A percentile compares a stretch with the other conserved stretches of the same genome.
Evolutionary conservation across 1,140 invertebrate species (phyloP).

Genomic region (Lasioglossum baleicum): DNA sequence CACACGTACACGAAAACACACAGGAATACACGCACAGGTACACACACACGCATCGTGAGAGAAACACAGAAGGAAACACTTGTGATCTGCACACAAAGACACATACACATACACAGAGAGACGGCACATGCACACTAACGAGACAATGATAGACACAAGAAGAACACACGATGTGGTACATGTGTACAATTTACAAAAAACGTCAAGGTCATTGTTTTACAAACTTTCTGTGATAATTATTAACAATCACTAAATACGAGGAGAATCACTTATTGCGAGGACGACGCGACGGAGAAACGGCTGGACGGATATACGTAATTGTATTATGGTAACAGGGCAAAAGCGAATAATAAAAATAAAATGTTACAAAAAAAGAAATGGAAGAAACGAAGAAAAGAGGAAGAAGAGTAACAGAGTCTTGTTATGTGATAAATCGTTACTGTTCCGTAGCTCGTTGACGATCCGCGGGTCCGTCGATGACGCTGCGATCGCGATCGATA

Average conservation of each 20-base stretch:
- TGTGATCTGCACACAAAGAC: not conserved
- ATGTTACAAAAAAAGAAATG: too few species aligned
- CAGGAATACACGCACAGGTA: not conserved
- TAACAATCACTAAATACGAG: slow-evolving; percentile 78
- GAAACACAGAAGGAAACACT: too few species aligned
- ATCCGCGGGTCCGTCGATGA: slow-evolving; percentile 41
- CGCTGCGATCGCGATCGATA: slow-evolving; percentile 21
- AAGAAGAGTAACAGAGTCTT: slow-evolving; percentile 16
- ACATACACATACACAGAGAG: not conserved
- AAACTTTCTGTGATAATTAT: slow-evolving; percentile 81
- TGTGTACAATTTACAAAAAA: slow-evolving; percentile 61
- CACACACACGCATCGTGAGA: not conserved
- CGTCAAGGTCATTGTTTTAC: slow-evolving; percentile 77
- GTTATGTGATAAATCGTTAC: slow-evolving; percentile 54
- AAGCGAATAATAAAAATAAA: not conserved
- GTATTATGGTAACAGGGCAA: not conserved
- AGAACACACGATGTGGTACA: slow-evolving; percentile 10
- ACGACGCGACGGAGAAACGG: slow-evolving; percentile 9
- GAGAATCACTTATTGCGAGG: slow-evolving; percentile 53
- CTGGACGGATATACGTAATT: not conserved
- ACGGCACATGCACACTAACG: not conserved
- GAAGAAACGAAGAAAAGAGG: not conserved
- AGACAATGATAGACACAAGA: not conserved
- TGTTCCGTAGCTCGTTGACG: slow-evolving; percentile 57
- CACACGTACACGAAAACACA: not conserved